phyloP scores from a whole-genome alignment of 2,888 invertebrate species.

The Nephrocerus scutellatus region DNA sequence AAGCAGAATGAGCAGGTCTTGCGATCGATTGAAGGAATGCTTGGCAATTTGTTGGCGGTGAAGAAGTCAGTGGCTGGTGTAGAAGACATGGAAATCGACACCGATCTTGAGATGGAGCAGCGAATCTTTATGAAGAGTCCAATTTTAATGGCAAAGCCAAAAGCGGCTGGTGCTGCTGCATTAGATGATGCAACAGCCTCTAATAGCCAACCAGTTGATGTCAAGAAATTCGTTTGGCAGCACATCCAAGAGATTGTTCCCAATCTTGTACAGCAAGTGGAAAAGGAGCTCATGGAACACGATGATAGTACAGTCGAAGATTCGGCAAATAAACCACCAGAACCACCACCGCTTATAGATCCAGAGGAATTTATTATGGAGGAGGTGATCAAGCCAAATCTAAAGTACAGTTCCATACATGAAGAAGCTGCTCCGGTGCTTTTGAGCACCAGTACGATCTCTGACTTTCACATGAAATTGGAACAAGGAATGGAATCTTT shows the following conservation, averaged over 20 bases:
- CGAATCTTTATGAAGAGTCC: slow-evolving; percentile 45
- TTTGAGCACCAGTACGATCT: slow-evolving; percentile 33
- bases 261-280: slow-evolving; percentile 45
- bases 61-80: no score
- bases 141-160: slow-evolving; percentile 30
- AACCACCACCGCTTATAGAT: slow-evolving; percentile 23
- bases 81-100: slow-evolving; percentile 31
- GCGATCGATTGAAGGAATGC: slow-evolving; percentile 40
- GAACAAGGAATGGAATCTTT: slow-evolving; percentile 26
- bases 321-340: slow-evolving; percentile 15
- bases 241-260: slow-evolving; percentile 48
- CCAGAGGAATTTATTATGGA: slow-evolving; percentile 38
- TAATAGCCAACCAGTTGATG: slow-evolving; percentile 30
- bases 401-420: slow-evolving; percentile 31
- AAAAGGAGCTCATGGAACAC: slow-evolving; percentile 39
- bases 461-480: slow-evolving; percentile 33
- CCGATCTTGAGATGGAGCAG: slow-evolving; percentile 38
- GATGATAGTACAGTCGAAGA: slow-evolving; percentile 9
- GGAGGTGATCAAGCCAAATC: slow-evolving; percentile 40
- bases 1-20: slow-evolving; percentile 41
- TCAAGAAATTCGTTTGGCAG: slow-evolving; percentile 45
- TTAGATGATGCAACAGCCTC: slow-evolving; percentile 18
- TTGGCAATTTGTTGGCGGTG: slow-evolving; percentile 33
- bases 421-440: slow-evolving; percentile 32
- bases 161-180: slow-evolving; percentile 1